phyloP scores from a whole-genome alignment of 2,888 invertebrate species.

The Caenorhabditis japonica region DNA sequence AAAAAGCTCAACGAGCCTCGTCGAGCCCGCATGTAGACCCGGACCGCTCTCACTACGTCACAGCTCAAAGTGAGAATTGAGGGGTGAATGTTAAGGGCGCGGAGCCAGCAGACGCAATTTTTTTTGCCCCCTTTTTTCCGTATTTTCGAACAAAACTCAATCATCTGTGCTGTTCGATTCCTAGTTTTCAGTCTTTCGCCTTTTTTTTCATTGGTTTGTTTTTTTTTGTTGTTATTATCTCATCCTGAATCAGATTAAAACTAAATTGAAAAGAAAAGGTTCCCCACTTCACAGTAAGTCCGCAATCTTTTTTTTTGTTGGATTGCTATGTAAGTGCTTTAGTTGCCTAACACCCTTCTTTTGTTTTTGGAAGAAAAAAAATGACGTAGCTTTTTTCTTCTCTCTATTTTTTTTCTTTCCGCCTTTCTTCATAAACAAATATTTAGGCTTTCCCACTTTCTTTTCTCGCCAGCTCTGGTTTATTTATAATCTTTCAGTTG shows the following conservation, averaged over 20 bases:
- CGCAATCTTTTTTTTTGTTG: slow-evolving; percentile 3
- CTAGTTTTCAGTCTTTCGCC: not conserved
- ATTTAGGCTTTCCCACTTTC: slow-evolving; percentile 8
- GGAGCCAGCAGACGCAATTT: slow-evolving; percentile 28
- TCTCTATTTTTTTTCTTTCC: slow-evolving; percentile 12
- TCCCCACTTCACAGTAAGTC: not conserved
- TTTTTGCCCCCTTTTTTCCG: slow-evolving; percentile 13
- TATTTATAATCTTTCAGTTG: slow-evolving; percentile 44
- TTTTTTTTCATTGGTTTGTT: not conserved
- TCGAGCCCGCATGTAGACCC: slow-evolving; percentile 49
- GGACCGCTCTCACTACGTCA: slow-evolving; percentile 57
- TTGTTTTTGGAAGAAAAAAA: slow-evolving; percentile 27
- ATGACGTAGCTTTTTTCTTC: slow-evolving; percentile 34
- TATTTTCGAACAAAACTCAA: slow-evolving; percentile 32
- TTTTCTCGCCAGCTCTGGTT: slow-evolving; percentile 17
- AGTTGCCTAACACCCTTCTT: slow-evolving; percentile 9
- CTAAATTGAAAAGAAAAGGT: slow-evolving; percentile 6
- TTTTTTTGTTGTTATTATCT: slow-evolving; percentile 27
- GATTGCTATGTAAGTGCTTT: no score
- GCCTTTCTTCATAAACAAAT: slow-evolving; percentile 14
- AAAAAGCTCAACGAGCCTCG: slow-evolving; percentile 28
- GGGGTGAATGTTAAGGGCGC: slow-evolving; percentile 27
- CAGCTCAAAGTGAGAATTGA: slow-evolving; percentile 45
- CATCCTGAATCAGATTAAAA: slow-evolving; percentile 11
- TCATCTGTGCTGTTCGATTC: slow-evolving; percentile 25